These are phyloP conservation scores for Opisthocomus hoazin DNA, from an alignment of 2,113 vertebrate genomes.

Conservation along the genomic window DNA sequence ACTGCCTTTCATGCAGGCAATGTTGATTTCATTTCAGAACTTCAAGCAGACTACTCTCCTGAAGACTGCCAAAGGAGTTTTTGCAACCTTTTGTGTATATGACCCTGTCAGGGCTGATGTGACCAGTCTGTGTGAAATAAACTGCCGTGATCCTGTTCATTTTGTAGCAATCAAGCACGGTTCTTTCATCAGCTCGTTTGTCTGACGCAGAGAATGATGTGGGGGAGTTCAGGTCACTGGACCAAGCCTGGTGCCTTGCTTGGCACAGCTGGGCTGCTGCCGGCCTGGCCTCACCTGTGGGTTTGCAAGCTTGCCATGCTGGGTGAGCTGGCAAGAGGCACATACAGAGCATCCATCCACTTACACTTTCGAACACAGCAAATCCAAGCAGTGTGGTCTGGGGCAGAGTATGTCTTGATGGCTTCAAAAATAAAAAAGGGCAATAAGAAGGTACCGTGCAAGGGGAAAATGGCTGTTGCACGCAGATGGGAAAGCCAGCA, in stretches of 20 bases:
- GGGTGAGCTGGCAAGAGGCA: not conserved
- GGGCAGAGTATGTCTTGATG: not conserved
- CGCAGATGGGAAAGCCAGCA: not conserved
- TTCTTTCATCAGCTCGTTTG: not conserved
- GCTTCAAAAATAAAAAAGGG: not conserved
- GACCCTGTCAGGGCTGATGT: not conserved
- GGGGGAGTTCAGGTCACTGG: not conserved
- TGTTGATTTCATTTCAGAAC: not conserved
- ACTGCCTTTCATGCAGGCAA: not conserved
- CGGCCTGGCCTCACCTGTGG: not conserved
- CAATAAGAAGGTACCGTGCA: not conserved
- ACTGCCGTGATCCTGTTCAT: not conserved
- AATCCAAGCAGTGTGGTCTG: not conserved
- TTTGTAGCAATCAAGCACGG: not conserved
- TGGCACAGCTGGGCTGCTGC: not conserved
- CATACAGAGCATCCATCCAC: not conserved
- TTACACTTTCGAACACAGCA: not conserved
- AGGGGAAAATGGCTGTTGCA: not conserved
- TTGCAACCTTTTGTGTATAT: not conserved
- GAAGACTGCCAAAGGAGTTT: not conserved
- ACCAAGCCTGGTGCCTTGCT: not conserved
- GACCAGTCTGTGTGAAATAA: not conserved
- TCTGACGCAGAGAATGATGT: fast-evolving
- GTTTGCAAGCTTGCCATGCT: not conserved
- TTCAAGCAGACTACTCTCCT: not conserved